Conservation (phyloP, 1,140 invertebrate genomes). For the Drosophila jambulina region DNA sequence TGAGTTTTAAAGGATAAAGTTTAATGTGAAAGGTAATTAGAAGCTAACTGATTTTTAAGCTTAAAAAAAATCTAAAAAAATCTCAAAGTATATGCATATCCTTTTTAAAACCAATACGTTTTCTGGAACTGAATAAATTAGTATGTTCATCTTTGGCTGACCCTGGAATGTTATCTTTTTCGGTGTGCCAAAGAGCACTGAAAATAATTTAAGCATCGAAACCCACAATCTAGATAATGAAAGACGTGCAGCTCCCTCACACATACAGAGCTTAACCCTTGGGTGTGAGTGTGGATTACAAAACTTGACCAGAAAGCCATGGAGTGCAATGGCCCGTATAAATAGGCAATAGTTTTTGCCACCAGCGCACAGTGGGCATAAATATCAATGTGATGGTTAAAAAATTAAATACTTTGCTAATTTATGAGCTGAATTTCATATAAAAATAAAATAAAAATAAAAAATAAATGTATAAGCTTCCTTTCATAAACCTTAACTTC, state of each 20-base stretch:
- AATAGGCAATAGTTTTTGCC: constrained; percentile 52
- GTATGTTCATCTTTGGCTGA: neutral
- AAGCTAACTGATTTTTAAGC: too few species aligned
- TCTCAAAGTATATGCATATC: too few species aligned
- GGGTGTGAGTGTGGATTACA: neutral
- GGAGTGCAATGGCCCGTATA: constrained; percentile 22
- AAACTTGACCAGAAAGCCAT: constrained; percentile 28
- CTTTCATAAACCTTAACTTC: neutral
- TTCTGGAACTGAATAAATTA: neutral
- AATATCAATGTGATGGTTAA: neutral
- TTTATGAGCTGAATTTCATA: neutral
- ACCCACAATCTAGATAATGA: constrained; percentile 47
- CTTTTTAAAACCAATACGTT: neutral
- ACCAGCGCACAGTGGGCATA: neutral
- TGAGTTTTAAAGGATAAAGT: too few species aligned
- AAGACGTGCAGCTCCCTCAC: constrained; percentile 2
- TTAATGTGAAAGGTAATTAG: too few species aligned
- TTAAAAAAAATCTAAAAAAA: too few species aligned
- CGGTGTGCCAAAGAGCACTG: constrained; percentile 4
- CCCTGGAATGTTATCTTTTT: neutral
- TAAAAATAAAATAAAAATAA: neutral
- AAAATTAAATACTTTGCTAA: neutral
- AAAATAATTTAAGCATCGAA: constrained; percentile 33
- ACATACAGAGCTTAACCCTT: neutral
- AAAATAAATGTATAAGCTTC: too few species aligned